Percentiles rank a stretch among this genome's conserved stretches.
These are phyloP conservation scores for Acipenser ruthenus DNA, from an alignment of 2,797 vertebrate genomes.

Conservation along the genomic window DNA sequence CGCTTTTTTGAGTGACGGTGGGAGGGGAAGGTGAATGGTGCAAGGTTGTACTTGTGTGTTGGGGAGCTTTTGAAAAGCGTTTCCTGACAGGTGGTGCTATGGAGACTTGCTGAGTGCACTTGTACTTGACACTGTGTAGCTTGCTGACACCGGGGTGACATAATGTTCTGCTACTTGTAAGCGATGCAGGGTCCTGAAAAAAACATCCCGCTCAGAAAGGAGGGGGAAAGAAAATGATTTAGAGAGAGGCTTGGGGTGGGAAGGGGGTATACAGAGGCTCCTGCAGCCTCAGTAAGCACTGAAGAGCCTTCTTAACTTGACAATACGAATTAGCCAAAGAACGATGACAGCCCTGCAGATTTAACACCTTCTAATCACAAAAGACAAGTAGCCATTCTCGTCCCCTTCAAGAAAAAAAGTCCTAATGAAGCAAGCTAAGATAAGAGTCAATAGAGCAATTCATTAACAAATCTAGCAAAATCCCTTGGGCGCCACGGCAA, in stretches of 20 bases:
- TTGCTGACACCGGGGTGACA: conserved; percentile 71
- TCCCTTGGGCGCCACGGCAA: conserved; percentile 72
- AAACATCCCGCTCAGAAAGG: conserved; percentile 76
- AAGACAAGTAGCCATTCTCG: conserved; percentile 53
- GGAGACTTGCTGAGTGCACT: conserved; percentile 55
- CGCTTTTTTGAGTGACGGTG: conserved; percentile 22
- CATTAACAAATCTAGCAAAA: conserved; percentile 97
- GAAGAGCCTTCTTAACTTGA: conserved; percentile 79
- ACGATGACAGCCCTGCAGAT: conserved; percentile 77
- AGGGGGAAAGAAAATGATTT: conserved; percentile 49
- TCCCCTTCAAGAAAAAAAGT: conserved; percentile 60
- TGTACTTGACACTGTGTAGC: conserved; percentile 54
- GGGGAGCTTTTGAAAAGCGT: conserved; percentile 31
- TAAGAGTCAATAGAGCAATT: conserved; percentile 98
- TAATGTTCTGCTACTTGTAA: conserved; percentile 84
- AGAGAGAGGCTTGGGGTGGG: conserved; percentile 49
- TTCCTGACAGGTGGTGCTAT: conserved; percentile 45
- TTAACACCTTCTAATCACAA: conserved; percentile 73
- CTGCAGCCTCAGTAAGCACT: conserved; percentile 68
- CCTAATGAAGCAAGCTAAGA: conserved; percentile 93
- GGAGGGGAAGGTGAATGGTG: conserved; percentile 31
- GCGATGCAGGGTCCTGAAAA: conserved; percentile 78
- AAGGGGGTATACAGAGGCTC: conserved; percentile 44
- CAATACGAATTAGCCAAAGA: conserved; percentile 83
- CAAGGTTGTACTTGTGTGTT: conserved; percentile 22